phyloP scores from a whole-genome alignment of 2,113 vertebrate species.

The Merops nubicus region DNA sequence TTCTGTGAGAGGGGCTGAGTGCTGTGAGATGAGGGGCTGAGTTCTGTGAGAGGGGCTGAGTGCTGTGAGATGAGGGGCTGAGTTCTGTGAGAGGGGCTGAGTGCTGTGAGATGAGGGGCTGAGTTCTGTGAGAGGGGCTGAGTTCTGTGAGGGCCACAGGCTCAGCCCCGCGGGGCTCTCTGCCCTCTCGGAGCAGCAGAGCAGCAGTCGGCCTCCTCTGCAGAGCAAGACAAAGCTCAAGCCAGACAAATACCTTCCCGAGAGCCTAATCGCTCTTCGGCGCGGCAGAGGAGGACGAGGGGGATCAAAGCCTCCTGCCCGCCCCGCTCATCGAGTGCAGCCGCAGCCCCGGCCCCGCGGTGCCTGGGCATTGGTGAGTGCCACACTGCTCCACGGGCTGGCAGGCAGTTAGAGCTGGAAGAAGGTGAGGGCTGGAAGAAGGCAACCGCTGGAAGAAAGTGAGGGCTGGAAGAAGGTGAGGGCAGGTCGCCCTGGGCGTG shows the following conservation, averaged over 20 bases:
- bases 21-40: no score
- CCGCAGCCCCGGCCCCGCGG: background rate
- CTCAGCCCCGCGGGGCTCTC: background rate
- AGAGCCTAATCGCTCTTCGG: background rate
- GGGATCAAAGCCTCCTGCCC: conserved; percentile 27
- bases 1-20: fast-evolving
- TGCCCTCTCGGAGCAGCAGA: background rate
- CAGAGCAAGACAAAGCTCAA: background rate
- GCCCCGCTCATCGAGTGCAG: conserved; percentile 9
- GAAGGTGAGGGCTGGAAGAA: conserved; percentile 38
- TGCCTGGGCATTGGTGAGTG: conserved; percentile 6
- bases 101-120: no score
- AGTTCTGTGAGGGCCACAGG: fast-evolving
- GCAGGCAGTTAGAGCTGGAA: conserved; percentile 13
- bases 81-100: fast-evolving
- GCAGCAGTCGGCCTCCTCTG: background rate
- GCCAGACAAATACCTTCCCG: background rate
- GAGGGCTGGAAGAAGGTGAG: conserved; percentile 30
- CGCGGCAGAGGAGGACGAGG: background rate
- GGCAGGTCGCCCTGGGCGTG: background rate
- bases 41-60: fast-evolving
- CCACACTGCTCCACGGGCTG: background rate
- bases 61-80: no score
- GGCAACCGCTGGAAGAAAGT: no score
- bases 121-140: fast-evolving